Evolutionary conservation across 64 coral and sea anemone genomes (phyloP).

Genomic region (Porites lutea): DNA sequence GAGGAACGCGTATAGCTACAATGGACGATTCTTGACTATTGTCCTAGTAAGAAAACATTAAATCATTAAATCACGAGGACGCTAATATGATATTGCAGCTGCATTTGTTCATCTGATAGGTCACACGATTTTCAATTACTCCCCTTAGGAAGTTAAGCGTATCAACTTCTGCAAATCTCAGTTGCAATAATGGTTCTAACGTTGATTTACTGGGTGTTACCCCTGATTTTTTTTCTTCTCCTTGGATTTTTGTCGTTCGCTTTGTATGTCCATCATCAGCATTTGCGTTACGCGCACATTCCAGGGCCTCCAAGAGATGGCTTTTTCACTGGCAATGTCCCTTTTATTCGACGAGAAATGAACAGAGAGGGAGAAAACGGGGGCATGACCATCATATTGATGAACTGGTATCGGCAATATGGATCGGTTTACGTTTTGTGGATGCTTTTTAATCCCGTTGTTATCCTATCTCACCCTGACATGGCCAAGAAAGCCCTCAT

Average conservation of each 20-base stretch:
- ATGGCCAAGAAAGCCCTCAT: slow-evolving; percentile 57
- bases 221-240: background rate
- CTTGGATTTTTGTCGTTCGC: slow-evolving; percentile 8
- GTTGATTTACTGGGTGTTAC: too few relatives aligned
- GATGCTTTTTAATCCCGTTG: slow-evolving; percentile 54
- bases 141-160: too few relatives aligned
- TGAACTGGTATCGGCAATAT: slow-evolving; percentile 51
- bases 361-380: background rate
- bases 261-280: slow-evolving; percentile 50
- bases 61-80: too few relatives aligned
- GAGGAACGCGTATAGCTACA: too few relatives aligned
- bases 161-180: too few relatives aligned
- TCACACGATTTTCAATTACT: too few relatives aligned
- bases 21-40: too few relatives aligned
- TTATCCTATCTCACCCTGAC: slow-evolving; percentile 47
- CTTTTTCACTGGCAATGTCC: slow-evolving; percentile 70
- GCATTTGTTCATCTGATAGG: too few relatives aligned
- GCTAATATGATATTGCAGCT: too few relatives aligned
- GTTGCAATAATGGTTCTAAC: slow-evolving; percentile 1
- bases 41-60: too few relatives aligned
- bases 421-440: slow-evolving; percentile 46
- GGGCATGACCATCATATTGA: slow-evolving; percentile 13
- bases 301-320: slow-evolving; percentile 68
- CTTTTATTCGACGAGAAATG: slow-evolving; percentile 19
- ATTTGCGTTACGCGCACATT: slow-evolving; percentile 61